These are phyloP conservation scores for Actinemys pallida DNA, from an alignment of 2,113 vertebrate species.

Conservation along the genomic window DNA sequence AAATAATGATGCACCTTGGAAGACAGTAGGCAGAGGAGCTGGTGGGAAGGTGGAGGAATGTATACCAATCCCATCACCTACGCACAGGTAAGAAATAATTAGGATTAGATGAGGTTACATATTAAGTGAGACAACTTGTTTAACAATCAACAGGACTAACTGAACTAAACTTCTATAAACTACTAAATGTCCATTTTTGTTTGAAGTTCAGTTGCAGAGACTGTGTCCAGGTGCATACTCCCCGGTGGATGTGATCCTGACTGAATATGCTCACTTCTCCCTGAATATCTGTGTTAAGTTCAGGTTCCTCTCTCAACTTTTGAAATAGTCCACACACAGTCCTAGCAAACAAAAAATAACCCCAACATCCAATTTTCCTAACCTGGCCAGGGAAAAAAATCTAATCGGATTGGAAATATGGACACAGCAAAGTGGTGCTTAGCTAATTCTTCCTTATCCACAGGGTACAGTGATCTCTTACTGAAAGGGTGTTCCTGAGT, in stretches of 20 bases:
- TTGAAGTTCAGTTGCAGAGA: background rate
- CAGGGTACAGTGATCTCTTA: background rate
- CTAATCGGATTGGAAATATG: background rate
- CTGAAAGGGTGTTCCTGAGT: background rate
- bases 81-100: slow-evolving; percentile 17
- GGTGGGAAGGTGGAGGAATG: slow-evolving; percentile 23
- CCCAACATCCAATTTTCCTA: background rate
- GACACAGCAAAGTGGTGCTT: background rate
- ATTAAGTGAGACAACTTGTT: slow-evolving; percentile 14
- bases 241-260: background rate
- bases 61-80: slow-evolving; percentile 8
- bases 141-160: slow-evolving; percentile 16
- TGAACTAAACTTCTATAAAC: slow-evolving; percentile 32
- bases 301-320: background rate
- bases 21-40: slow-evolving; percentile 43
- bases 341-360: background rate
- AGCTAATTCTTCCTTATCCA: background rate
- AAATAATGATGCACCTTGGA: slow-evolving; percentile 27
- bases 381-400: background rate
- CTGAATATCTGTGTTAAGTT: background rate
- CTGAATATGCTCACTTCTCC: background rate
- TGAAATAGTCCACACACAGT: background rate
- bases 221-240: background rate
- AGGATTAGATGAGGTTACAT: slow-evolving; percentile 38
- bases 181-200: background rate